phyloP scores from a whole-genome alignment of 35 echinoderm and acorn worm species.

The Antedon bifida region DNA sequence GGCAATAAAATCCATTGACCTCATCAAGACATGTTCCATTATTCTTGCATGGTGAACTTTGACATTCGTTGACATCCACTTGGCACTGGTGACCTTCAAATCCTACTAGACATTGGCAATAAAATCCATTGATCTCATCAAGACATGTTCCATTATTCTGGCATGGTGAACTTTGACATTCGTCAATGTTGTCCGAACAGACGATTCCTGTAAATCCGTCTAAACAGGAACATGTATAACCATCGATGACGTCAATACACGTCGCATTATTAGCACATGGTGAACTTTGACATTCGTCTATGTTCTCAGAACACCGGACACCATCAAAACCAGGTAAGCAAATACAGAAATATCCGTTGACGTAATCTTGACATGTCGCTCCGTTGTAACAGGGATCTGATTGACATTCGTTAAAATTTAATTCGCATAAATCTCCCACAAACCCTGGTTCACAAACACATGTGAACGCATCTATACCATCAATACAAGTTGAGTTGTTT shows the following conservation, averaged over 20 bases:
- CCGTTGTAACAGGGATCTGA: not conserved
- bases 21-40: not conserved
- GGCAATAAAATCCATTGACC: not conserved
- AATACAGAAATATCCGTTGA: not conserved
- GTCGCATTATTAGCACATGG: not conserved
- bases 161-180: no score
- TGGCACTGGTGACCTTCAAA: not conserved
- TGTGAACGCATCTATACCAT: not conserved
- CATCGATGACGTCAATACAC: not conserved
- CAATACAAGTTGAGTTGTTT: not conserved
- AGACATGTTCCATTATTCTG: no score
- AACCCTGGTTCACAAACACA: not conserved
- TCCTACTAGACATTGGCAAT: not conserved
- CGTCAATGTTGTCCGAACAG: not conserved
- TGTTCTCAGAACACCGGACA: not conserved
- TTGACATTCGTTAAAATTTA: not conserved
- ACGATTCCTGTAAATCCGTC: not conserved
- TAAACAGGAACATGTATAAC: not conserved
- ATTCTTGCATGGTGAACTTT: not conserved
- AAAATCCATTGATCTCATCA: not conserved
- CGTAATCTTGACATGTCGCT: not conserved
- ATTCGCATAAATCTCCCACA: not conserved
- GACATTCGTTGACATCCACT: not conserved
- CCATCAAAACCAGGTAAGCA: slow-evolving; percentile 3
- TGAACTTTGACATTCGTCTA: slow-evolving; percentile 5